Evolutionary conservation across 2,888 invertebrate species (phyloP), one percentile per base, ranked within the genome.

Genomic region (Odontomyia ornata): DNA sequence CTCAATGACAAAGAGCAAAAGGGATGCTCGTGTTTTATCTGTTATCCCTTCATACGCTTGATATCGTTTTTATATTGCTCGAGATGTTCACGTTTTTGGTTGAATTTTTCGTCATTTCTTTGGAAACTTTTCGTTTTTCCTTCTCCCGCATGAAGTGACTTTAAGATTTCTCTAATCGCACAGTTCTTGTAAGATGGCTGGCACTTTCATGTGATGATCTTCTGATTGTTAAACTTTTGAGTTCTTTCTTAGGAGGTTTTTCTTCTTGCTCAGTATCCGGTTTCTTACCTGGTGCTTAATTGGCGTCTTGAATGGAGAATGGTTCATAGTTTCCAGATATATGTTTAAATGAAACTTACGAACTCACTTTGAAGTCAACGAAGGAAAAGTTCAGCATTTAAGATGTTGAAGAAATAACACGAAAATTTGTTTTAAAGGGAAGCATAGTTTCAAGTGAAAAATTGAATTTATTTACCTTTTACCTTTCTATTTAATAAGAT

Each of bases 1-100:
- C 23, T 7, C 25, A n/a, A 11, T 13, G 60, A 52, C 52, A 13
- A n/a, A 25, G 57, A 57, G 57, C 21, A 57, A 36, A 43, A 73
- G 73, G 69, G 73, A 73, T 73, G 60, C 73, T 60, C 7, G 7
- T 15, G 25, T 15, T 0, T 46, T 69, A 69, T 69, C 47, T 4
- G 15, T 69, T 69, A 69, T 46, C 46, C 46, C 69, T 69, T 47
- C 47, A 47, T 69, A 23, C 73, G 43, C 36, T 73, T 62, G 43
- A 75, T 62, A 43, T 15, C 30, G 47, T 15, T 28, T 62, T 78
- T 62, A 76, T 78, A 78, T 76, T 72, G 73, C 76, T 67, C 65
- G 67, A 76, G 46, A 46, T 69, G 18, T 47, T 75, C 65, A 52
- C 60, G 43, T 73, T 73, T 78, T 78, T 28, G 76, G 78, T 62